phyloP scores from a whole-genome alignment of 2,113 vertebrate species.

The Lethenteron reissneri region DNA sequence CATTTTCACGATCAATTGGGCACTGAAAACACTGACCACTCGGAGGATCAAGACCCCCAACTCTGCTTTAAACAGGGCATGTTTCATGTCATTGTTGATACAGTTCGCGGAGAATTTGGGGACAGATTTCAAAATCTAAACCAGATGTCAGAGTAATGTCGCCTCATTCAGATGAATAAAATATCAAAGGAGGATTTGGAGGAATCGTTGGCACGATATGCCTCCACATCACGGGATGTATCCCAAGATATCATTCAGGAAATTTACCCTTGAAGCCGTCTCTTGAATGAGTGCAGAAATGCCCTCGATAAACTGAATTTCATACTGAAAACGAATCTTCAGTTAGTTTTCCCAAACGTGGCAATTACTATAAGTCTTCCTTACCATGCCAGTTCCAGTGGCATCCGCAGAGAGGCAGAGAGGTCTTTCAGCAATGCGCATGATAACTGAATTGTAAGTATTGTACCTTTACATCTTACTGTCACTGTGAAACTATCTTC shows the following conservation, averaged over 20 bases:
- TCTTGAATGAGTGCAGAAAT: slow-evolving; percentile 9
- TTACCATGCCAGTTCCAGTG: slow-evolving; percentile 8
- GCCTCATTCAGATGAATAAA: slow-evolving; percentile 7
- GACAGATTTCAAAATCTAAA: slow-evolving; percentile 11
- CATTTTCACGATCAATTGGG: no score
- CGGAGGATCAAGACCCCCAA: slow-evolving; percentile 7
- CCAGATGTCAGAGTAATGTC: slow-evolving; percentile 9
- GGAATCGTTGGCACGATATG: slow-evolving; percentile 12
- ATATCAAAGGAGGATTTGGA: slow-evolving; percentile 11
- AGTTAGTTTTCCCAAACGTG: slow-evolving; percentile 10
- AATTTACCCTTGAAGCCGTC: slow-evolving; percentile 11
- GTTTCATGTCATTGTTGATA: slow-evolving; percentile 13
- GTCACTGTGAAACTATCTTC: no score
- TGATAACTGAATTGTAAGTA: no score
- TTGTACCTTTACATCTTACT: no score
- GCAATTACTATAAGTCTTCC: slow-evolving; percentile 7
- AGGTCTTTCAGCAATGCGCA: background rate
- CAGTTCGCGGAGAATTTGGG: slow-evolving; percentile 8
- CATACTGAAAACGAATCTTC: slow-evolving; percentile 9
- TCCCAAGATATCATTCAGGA: slow-evolving; percentile 11
- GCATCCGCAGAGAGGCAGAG: slow-evolving; percentile 3
- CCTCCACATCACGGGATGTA: slow-evolving; percentile 8
- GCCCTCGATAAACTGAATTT: slow-evolving; percentile 10
- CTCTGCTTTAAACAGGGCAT: slow-evolving; percentile 9
- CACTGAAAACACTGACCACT: background rate